phyloP scores from a whole-genome alignment of 1,140 invertebrate species.

The Sminthurides bifidus region DNA sequence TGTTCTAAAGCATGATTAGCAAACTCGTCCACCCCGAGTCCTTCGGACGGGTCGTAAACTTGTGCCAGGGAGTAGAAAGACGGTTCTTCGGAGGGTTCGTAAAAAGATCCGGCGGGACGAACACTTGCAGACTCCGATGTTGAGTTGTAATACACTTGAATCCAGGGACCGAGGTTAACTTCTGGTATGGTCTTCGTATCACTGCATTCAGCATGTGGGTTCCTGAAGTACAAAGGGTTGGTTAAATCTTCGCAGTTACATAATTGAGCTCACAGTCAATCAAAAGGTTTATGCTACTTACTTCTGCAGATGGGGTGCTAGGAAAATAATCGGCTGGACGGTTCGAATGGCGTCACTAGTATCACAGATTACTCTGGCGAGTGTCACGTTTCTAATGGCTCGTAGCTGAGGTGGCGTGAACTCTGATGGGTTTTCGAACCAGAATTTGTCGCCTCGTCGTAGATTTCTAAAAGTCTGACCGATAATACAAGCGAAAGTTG shows the following conservation, averaged over 20 bases:
- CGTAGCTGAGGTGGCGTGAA: slow-evolving; percentile 55
- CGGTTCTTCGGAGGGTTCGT: slow-evolving; percentile 8
- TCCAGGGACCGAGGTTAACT: slow-evolving; percentile 12
- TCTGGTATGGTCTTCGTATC: slow-evolving; percentile 12
- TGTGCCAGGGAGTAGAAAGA: slow-evolving; percentile 13
- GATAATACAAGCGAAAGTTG: slow-evolving; percentile 91
- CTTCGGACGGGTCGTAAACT: background rate
- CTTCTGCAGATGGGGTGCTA: slow-evolving; percentile 30
- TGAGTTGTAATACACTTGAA: no score
- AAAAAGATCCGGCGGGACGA: background rate
- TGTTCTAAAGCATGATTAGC: slow-evolving; percentile 4
- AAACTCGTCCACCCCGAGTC: background rate
- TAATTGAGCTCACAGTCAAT: no score
- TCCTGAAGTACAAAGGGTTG: slow-evolving; percentile 9
- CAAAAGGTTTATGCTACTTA: no score
- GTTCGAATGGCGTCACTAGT: slow-evolving; percentile 48
- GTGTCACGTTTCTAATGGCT: slow-evolving; percentile 51
- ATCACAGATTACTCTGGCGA: slow-evolving; percentile 54
- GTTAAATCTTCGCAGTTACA: background rate
- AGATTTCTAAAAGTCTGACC: slow-evolving; percentile 83
- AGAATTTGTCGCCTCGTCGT: slow-evolving; percentile 46
- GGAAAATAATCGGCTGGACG: slow-evolving; percentile 36
- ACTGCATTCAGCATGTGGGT: slow-evolving; percentile 16
- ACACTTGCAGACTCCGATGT: no score
- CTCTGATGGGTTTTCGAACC: slow-evolving; percentile 63